phyloP scores from a whole-genome alignment of 2,113 vertebrate species.

The Oceanites oceanicus region DNA sequence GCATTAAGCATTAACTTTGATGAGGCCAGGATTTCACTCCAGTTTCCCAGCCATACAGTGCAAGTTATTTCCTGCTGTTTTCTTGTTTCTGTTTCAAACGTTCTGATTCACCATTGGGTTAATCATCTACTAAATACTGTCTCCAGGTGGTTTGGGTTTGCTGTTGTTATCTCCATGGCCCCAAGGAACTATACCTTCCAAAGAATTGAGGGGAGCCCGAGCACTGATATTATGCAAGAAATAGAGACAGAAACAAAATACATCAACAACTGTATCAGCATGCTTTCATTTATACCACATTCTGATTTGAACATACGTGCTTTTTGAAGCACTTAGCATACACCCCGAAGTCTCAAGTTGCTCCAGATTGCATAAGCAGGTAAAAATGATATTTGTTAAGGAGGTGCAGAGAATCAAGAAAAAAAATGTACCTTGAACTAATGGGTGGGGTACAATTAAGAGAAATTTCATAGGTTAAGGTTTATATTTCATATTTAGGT shows the following conservation, averaged over 20 bases:
- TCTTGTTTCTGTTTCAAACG: conserved; percentile 49
- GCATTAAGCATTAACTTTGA: conserved; percentile 6
- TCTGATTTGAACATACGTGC: not conserved
- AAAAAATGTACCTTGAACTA: not conserved
- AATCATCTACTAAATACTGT: conserved; percentile 50
- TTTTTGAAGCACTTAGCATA: not conserved
- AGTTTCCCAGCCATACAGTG: not conserved
- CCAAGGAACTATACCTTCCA: conserved; percentile 12
- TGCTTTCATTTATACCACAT: conserved; percentile 1
- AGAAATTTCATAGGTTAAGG: not conserved
- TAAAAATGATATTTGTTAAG: conserved; percentile 18
- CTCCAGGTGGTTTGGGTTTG: conserved; percentile 56
- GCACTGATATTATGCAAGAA: conserved; percentile 28
- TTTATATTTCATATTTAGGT: not conserved
- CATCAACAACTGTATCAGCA: not conserved
- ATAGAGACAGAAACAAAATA: not conserved
- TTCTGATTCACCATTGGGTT: conserved; percentile 54
- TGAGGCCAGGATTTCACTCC: not conserved
- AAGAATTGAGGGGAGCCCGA: not conserved
- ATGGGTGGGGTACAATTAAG: not conserved
- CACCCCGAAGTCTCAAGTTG: not conserved
- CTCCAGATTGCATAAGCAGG: not conserved
- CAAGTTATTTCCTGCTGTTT: conserved; percentile 48
- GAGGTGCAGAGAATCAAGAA: not conserved
- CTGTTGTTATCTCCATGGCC: conserved; percentile 60